Percentiles rank a stretch among this genome's conserved stretches.
Evolutionary conservation across 92 coral and sea anemone genomes (phyloP).

Genomic region (Porites rus): DNA sequence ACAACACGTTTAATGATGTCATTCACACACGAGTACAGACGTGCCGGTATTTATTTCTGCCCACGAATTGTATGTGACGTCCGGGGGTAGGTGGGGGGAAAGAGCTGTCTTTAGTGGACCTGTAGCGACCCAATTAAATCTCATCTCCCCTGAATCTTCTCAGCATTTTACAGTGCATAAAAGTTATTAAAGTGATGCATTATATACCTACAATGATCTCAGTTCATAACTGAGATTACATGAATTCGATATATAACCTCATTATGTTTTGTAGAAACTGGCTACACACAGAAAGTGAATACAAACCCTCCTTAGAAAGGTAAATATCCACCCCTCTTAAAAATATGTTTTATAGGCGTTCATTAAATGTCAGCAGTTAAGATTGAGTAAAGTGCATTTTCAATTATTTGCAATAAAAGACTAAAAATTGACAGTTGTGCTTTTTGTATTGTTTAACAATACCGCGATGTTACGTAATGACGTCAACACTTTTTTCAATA

Average conservation of each 20-base stretch:
- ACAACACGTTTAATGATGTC: neutral
- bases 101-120: too few relatives aligned
- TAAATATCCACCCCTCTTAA: neutral
- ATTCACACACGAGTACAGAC: neutral
- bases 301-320: neutral
- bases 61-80: neutral
- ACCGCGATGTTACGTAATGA: neutral
- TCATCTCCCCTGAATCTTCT: too few relatives aligned
- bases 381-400: conserved; percentile 1
- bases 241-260: too few relatives aligned
- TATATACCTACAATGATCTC: too few relatives aligned
- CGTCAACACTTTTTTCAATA: neutral
- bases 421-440: neutral
- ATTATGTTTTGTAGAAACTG: too few relatives aligned
- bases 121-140: too few relatives aligned
- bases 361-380: neutral
- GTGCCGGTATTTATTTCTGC: neutral
- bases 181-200: too few relatives aligned
- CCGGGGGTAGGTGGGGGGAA: neutral
- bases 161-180: too few relatives aligned
- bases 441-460: neutral
- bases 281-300: too few relatives aligned
- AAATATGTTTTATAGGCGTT: neutral
- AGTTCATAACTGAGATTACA: too few relatives aligned
- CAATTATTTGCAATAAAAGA: neutral